Evolutionary conservation across 2,113 vertebrate genomes (phyloP).

Genomic region (Cochlearius cochlearius): DNA sequence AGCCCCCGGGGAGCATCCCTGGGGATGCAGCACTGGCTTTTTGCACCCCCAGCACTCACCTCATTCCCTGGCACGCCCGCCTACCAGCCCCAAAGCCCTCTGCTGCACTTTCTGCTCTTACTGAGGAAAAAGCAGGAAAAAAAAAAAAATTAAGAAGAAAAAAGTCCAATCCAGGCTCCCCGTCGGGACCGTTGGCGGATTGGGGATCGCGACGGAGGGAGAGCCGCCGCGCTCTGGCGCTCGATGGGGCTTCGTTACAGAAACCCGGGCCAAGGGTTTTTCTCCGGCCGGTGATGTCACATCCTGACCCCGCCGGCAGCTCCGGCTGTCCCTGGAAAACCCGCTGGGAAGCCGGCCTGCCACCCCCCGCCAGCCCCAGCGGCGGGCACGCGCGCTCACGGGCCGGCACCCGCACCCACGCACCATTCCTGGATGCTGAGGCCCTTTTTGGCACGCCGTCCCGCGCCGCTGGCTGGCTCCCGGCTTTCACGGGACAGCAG

Average conservation of each 20-base stretch:
- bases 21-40: neutral
- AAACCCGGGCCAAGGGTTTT: conserved; percentile 39
- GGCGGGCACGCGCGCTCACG: fast-evolving
- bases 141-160: neutral
- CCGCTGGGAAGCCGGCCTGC: neutral
- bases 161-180: neutral
- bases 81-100: neutral
- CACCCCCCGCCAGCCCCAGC: neutral
- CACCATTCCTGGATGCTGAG: neutral
- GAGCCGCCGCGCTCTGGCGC: neutral
- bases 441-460: neutral
- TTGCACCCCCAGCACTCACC: neutral
- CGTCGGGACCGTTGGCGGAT: fast-evolving
- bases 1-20: neutral
- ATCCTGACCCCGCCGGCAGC: conserved; percentile 85
- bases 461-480: neutral
- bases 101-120: neutral
- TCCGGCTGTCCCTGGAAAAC: conserved; percentile 53
- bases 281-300: conserved; percentile 85
- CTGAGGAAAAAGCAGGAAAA: neutral
- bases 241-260: neutral
- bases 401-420: neutral
- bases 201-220: neutral
- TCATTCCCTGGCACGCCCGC: neutral
- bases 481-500: neutral